Evolutionary conservation across 2,888 invertebrate species (phyloP).

Genomic region (Cephus rjabovi): DNA sequence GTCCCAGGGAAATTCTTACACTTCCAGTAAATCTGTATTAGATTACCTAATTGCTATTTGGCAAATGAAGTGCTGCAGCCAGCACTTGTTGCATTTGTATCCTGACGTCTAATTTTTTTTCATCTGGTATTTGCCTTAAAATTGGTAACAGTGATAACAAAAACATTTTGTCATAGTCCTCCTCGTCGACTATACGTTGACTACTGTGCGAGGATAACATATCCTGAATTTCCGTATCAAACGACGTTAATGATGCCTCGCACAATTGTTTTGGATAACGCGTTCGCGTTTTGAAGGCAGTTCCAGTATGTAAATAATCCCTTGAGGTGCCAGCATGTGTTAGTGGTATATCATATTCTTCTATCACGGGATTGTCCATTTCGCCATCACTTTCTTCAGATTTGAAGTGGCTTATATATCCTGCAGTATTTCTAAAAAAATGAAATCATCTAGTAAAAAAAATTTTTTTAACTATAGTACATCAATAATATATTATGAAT

Average conservation of each 20-base stretch:
- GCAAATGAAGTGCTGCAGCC: conserved; percentile 28
- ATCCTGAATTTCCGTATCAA: conserved; percentile 54
- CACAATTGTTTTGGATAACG: conserved; percentile 51
- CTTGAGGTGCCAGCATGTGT: conserved; percentile 36
- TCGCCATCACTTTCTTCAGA: conserved; percentile 49
- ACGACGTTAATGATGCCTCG: conserved; percentile 51
- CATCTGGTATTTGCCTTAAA: conserved; percentile 56
- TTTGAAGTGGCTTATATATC: conserved; percentile 36
- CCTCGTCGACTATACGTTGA: conserved; percentile 48
- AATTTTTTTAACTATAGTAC: neutral
- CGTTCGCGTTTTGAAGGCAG: neutral
- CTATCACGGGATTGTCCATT: conserved; percentile 48
- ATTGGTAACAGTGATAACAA: conserved; percentile 57
- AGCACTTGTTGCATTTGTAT: conserved; percentile 62
- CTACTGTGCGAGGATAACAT: conserved; percentile 50
- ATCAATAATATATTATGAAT: neutral
- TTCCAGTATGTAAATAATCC: conserved; percentile 16
- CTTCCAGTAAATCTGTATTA: neutral
- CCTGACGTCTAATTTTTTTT: conserved; percentile 57
- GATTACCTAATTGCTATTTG: conserved; percentile 1
- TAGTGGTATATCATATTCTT: conserved; percentile 50
- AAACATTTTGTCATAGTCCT: conserved; percentile 63
- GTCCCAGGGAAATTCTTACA: neutral
- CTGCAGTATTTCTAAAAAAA: neutral
- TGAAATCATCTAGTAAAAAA: neutral